phyloP scores from a whole-genome alignment of 2,888 invertebrate genomes.

The Phania funesta region DNA sequence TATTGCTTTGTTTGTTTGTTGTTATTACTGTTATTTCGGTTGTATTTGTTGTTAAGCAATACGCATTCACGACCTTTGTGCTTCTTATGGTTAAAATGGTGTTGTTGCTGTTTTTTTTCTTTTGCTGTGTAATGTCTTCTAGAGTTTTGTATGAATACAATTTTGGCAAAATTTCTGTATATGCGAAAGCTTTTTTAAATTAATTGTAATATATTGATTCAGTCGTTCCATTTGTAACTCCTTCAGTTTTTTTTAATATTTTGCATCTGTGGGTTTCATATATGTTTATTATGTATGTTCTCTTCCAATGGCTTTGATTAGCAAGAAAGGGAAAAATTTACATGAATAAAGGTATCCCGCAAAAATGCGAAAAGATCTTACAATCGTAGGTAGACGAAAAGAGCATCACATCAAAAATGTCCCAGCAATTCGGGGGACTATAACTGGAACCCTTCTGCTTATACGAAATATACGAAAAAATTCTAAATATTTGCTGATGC shows the following conservation, averaged over 20 bases:
- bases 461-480: too few species aligned
- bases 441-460: too few species aligned
- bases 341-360: too few species aligned
- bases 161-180: conserved; percentile 52
- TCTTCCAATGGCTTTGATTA: too few species aligned
- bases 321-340: too few species aligned
- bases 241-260: background rate
- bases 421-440: too few species aligned
- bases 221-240: background rate
- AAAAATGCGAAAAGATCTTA: too few species aligned
- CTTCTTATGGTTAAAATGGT: conserved; percentile 56
- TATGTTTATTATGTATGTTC: too few species aligned
- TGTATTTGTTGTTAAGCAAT: conserved; percentile 60
- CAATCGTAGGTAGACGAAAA: too few species aligned
- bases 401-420: too few species aligned
- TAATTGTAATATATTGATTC: background rate
- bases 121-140: conserved; percentile 2
- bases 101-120: conserved; percentile 11
- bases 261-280: background rate
- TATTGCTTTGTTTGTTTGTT: conserved; percentile 11
- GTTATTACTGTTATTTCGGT: conserved; percentile 22
- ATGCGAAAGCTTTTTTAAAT: background rate
- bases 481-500: too few species aligned
- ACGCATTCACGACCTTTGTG: conserved; percentile 68
- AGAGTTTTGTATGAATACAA: conserved; percentile 28